Conservation (phyloP, 1,140 invertebrate species). For the Vanessa tameamea region DNA sequence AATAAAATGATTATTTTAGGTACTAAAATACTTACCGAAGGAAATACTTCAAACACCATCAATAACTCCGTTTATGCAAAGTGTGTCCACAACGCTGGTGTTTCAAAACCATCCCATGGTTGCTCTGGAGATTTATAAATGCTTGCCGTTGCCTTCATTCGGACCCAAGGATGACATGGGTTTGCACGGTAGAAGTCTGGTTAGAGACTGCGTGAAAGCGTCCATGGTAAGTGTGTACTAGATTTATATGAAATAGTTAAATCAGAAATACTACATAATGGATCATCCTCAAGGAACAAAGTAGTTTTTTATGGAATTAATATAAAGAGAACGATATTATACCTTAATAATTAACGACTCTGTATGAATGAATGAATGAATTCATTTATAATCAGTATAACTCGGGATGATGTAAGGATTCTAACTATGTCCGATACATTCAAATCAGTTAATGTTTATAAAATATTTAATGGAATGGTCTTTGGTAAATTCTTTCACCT, state of each 20-base stretch:
- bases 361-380: too few species aligned
- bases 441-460: too few species aligned
- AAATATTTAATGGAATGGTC: too few species aligned
- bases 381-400: too few species aligned
- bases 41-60: conserved; percentile 57
- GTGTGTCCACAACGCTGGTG: conserved; percentile 62
- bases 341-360: too few species aligned
- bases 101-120: conserved; percentile 69
- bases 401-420: too few species aligned
- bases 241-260: background rate
- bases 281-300: too few species aligned
- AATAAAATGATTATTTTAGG: conserved; percentile 34
- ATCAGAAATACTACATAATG: too few species aligned
- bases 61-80: conserved; percentile 61
- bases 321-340: too few species aligned
- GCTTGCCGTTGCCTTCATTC: conserved; percentile 65
- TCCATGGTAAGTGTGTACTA: conserved; percentile 56
- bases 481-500: too few species aligned
- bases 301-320: too few species aligned
- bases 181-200: conserved; percentile 68
- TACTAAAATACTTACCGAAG: conserved; percentile 59
- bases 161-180: conserved; percentile 71
- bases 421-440: too few species aligned
- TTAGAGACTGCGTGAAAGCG: conserved; percentile 76
- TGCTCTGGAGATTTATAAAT: conserved; percentile 74